phyloP scores from a whole-genome alignment of 2,888 invertebrate genomes.

The Torymus auratus region DNA sequence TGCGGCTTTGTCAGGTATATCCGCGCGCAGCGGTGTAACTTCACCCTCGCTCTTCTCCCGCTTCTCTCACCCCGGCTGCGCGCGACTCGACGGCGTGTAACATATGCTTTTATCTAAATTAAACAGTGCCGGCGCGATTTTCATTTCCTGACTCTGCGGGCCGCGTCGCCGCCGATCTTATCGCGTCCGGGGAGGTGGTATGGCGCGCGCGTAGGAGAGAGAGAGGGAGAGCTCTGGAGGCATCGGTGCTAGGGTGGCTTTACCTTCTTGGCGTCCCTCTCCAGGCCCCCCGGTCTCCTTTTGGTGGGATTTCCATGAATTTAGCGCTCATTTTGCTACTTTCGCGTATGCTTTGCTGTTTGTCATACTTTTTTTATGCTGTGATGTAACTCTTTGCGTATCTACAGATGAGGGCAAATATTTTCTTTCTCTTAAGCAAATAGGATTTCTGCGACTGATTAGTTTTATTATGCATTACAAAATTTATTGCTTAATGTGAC shows the following conservation, averaged over 20 bases:
- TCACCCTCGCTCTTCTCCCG: not conserved
- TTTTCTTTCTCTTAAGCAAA: too few relatives aligned
- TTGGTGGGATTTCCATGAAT: slow-evolving; percentile 3
- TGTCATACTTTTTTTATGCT: too few relatives aligned
- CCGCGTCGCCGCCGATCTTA: slow-evolving; percentile 65
- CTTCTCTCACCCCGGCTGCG: slow-evolving; percentile 31
- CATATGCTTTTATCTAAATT: slow-evolving; percentile 80
- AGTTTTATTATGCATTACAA: too few relatives aligned
- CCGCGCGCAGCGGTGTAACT: not conserved
- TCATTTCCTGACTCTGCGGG: slow-evolving; percentile 78
- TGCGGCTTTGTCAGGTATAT: not conserved
- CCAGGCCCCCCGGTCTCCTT: slow-evolving; percentile 55
- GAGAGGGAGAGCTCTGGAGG: not conserved
- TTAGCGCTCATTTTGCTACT: not conserved
- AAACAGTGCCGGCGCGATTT: slow-evolving; percentile 79
- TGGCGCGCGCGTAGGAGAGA: not conserved
- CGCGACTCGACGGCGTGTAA: slow-evolving; percentile 70
- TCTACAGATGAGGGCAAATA: too few relatives aligned
- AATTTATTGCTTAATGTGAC: too few relatives aligned
- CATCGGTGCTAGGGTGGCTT: slow-evolving; percentile 5
- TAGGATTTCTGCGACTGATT: too few relatives aligned
- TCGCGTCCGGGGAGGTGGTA: slow-evolving; percentile 45
- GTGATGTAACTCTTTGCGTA: too few relatives aligned
- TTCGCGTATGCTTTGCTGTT: too few relatives aligned
- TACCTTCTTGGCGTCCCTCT: not conserved